Conservation (phyloP, 1,140 invertebrate species). For the Heliconius hewitsoni region DNA sequence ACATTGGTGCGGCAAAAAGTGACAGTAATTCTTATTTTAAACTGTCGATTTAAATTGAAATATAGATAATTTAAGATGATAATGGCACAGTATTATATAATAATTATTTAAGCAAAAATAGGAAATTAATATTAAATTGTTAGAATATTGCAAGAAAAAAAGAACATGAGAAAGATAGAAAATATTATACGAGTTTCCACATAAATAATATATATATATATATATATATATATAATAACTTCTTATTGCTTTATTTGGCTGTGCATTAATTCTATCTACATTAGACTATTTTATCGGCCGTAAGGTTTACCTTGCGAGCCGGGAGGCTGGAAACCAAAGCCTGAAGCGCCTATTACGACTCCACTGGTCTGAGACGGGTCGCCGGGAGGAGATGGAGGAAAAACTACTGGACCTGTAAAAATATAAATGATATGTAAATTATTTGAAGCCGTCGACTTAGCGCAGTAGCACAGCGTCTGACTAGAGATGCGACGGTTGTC, state of each 20-base stretch:
- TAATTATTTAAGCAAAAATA: not conserved
- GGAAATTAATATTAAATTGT: not conserved
- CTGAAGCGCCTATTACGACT: constrained; percentile 87
- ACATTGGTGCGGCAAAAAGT: not conserved
- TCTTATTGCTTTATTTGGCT: constrained; percentile 28
- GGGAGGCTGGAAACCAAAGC: constrained; percentile 88
- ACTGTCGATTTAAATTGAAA: not conserved
- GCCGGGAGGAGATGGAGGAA: constrained; percentile 85
- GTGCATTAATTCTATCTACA: constrained; percentile 62
- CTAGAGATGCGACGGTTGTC: too few relatives aligned
- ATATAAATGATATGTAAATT: too few relatives aligned
- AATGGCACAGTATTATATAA: not conserved
- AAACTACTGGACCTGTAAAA: constrained; percentile 84
- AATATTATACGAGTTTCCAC: not conserved
- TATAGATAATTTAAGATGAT: not conserved
- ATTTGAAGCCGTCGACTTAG: too few relatives aligned
- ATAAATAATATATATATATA: constrained; percentile 25
- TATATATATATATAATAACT: not conserved
- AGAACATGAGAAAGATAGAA: not conserved
- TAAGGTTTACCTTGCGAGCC: constrained; percentile 81
- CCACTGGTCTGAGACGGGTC: constrained; percentile 85
- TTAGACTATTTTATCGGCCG: constrained; percentile 58
- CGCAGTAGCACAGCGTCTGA: too few relatives aligned
- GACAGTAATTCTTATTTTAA: not conserved
- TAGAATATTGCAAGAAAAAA: not conserved